Percentiles rank a stretch among this genome's conserved stretches.
Conservation (phyloP, 2,888 invertebrate species). For the Drosophila quinaria region DNA sequence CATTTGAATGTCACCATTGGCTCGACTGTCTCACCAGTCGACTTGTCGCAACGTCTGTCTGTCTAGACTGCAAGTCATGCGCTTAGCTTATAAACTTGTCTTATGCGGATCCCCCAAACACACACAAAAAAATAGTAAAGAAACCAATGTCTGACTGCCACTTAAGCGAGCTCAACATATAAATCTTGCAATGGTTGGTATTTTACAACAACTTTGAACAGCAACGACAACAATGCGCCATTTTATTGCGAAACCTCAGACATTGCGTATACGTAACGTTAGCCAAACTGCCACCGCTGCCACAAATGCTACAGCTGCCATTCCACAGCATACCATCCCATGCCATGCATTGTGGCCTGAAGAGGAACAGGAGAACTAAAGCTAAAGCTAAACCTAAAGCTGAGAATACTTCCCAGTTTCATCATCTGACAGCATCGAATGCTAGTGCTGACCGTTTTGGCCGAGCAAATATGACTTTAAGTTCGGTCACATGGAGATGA, state of each 20-base stretch:
- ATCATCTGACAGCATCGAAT: slow-evolving; percentile 30
- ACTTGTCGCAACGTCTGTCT: slow-evolving; percentile 45
- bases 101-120: slow-evolving; percentile 63
- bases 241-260: slow-evolving; percentile 78
- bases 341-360: slow-evolving; percentile 62
- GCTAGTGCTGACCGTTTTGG: slow-evolving; percentile 37
- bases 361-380: slow-evolving; percentile 27
- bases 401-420: slow-evolving; percentile 34
- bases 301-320: slow-evolving; percentile 65
- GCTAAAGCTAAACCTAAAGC: slow-evolving; percentile 29
- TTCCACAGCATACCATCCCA: background rate
- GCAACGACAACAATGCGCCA: slow-evolving; percentile 68
- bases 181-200: slow-evolving; percentile 76
- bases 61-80: slow-evolving; percentile 65
- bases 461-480: slow-evolving; percentile 60
- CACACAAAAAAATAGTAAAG: slow-evolving; percentile 12
- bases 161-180: slow-evolving; percentile 78
- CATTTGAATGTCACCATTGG: slow-evolving; percentile 72
- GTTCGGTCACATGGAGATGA: slow-evolving; percentile 44
- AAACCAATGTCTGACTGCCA: slow-evolving; percentile 77
- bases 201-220: slow-evolving; percentile 52
- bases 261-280: slow-evolving; percentile 77
- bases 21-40: slow-evolving; percentile 8
- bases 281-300: slow-evolving; percentile 52
- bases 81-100: slow-evolving; percentile 72